A percentile compares a stretch with the other conserved stretches of the same genome.
Evolutionary conservation across 2,888 invertebrate genomes (phyloP).

Genomic region (Acholoe squamosa): DNA sequence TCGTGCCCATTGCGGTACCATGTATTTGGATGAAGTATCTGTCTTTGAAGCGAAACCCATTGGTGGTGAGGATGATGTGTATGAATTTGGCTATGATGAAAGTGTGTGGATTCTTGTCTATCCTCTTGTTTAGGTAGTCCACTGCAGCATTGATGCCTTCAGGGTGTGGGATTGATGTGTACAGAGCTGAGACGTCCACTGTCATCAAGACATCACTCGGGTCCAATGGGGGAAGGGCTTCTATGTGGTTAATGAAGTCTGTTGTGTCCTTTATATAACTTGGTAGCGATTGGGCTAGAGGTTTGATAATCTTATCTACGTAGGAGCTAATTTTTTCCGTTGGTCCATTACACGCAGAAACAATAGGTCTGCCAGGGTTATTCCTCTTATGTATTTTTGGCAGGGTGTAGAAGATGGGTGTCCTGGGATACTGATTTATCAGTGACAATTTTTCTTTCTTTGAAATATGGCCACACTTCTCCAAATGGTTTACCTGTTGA

Average conservation of each 20-base stretch:
- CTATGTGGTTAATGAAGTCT: background rate
- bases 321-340: background rate
- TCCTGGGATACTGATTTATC: background rate
- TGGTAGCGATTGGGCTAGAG: background rate
- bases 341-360: background rate
- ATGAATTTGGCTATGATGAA: background rate
- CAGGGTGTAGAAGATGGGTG: background rate
- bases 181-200: background rate
- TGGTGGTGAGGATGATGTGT: background rate
- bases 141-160: background rate
- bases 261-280: background rate
- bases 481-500: background rate
- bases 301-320: background rate
- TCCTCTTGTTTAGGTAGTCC: background rate
- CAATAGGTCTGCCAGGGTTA: background rate
- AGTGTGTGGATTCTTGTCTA: background rate
- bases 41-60: background rate
- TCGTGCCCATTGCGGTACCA: background rate
- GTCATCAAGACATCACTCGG: background rate
- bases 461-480: background rate
- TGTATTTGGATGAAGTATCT: background rate
- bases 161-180: background rate
- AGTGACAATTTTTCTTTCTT: background rate
- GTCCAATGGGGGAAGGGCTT: background rate
- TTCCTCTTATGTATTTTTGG: background rate